A percentile compares a stretch with the other conserved stretches of the same genome.
Evolutionary conservation across 2,113 vertebrate genomes (phyloP).

Genomic region (Stegostoma tigrinum): DNA sequence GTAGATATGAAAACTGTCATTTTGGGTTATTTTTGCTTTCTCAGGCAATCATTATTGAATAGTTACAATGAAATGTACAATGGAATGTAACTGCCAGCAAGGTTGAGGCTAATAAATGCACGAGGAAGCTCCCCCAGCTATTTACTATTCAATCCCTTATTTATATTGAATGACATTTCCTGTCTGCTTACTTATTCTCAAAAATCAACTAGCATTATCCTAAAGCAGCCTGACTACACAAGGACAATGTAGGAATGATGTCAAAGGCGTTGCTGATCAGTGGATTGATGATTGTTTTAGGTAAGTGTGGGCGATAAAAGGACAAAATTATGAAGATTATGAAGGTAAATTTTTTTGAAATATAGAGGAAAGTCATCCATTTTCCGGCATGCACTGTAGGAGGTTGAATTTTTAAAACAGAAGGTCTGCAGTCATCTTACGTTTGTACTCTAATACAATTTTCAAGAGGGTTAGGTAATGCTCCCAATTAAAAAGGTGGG

Average conservation of each 20-base stretch:
- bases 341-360: neutral
- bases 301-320: neutral
- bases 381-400: neutral
- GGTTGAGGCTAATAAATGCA: neutral
- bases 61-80: neutral
- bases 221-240: neutral
- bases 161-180: neutral
- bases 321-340: neutral
- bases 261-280: neutral
- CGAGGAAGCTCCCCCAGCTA: neutral
- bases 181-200: neutral
- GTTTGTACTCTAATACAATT: neutral
- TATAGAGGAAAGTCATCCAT: neutral
- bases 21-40: neutral
- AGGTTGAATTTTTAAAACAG: neutral
- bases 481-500: neutral
- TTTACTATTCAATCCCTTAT: neutral
- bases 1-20: neutral
- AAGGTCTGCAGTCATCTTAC: neutral
- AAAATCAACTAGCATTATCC: neutral
- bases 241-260: neutral
- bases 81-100: neutral
- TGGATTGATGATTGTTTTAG: neutral
- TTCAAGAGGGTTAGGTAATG: neutral
- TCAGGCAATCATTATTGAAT: neutral